Evolutionary conservation across 2,888 invertebrate genomes (phyloP).

Genomic region (Limenitis camilla): DNA sequence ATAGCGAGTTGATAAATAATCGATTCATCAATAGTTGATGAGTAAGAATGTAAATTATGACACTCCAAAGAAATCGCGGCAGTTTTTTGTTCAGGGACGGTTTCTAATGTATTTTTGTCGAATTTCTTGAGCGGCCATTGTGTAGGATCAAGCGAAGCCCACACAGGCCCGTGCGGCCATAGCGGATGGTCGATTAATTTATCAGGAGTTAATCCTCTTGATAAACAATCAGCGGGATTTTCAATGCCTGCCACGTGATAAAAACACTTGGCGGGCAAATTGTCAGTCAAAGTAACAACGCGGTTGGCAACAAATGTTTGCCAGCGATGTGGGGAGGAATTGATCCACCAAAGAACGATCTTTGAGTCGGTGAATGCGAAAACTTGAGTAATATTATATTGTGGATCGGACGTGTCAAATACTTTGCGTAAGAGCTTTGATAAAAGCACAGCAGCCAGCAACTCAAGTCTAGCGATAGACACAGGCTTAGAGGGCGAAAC

Average conservation of each 20-base stretch:
- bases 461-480: no score
- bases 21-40: no score
- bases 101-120: no score
- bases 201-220: constrained; percentile 12
- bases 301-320: constrained; percentile 14
- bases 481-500: no score
- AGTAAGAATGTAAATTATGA: no score
- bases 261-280: neutral
- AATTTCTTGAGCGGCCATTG: neutral
- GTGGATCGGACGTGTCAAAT: no score
- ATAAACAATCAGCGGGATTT: constrained; percentile 23
- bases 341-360: constrained; percentile 12
- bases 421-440: no score
- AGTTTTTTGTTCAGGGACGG: no score
- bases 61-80: no score
- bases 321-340: constrained; percentile 12
- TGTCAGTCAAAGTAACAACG: neutral
- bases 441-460: no score
- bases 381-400: neutral
- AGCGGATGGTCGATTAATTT: constrained; percentile 11
- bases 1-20: no score
- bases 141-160: neutral
- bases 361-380: constrained; percentile 8
- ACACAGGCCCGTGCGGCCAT: neutral
- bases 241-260: constrained; percentile 2